A percentile compares a stretch with the other conserved stretches of the same genome.
Evolutionary conservation across 2,888 invertebrate species (phyloP).

Genomic region (Brenthis hecate): DNA sequence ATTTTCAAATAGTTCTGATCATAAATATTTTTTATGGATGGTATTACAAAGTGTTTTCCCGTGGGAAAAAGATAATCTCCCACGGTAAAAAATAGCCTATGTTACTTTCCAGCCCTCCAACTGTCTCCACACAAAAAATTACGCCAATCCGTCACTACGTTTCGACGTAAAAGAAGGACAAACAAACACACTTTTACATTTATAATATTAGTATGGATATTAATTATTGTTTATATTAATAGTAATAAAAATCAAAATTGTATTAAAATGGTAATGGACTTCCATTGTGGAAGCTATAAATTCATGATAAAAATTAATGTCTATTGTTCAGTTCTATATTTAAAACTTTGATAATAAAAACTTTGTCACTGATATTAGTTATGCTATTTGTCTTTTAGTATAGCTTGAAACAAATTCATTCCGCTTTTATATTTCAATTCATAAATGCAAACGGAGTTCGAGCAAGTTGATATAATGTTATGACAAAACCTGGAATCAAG

Average conservation of each 20-base stretch:
- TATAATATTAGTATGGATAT: background rate
- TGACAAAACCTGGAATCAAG: background rate
- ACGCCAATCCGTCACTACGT: too few relatives aligned
- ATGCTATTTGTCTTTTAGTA: conserved; percentile 17
- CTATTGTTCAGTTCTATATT: conserved; percentile 20
- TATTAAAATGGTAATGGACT: conserved; percentile 15
- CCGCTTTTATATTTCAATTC: conserved; percentile 1
- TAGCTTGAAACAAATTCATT: conserved; percentile 5
- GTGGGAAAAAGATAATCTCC: too few relatives aligned
- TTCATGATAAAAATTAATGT: conserved; percentile 29
- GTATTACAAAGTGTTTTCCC: too few relatives aligned
- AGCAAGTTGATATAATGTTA: background rate
- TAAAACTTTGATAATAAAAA: conserved; percentile 30
- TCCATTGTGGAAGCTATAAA: conserved; percentile 17
- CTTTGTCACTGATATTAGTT: conserved; percentile 23
- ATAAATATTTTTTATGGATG: too few relatives aligned
- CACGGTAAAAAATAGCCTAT: too few relatives aligned
- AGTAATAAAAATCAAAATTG: conserved; percentile 1
- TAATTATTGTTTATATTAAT: background rate
- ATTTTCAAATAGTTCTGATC: too few relatives aligned
- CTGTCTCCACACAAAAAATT: too few relatives aligned
- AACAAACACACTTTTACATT: too few relatives aligned
- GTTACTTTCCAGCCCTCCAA: too few relatives aligned
- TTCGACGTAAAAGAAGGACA: too few relatives aligned
- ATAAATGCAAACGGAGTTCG: background rate